Conservation (phyloP, 2,888 invertebrate species). For the Eupithecia insigniata region DNA sequence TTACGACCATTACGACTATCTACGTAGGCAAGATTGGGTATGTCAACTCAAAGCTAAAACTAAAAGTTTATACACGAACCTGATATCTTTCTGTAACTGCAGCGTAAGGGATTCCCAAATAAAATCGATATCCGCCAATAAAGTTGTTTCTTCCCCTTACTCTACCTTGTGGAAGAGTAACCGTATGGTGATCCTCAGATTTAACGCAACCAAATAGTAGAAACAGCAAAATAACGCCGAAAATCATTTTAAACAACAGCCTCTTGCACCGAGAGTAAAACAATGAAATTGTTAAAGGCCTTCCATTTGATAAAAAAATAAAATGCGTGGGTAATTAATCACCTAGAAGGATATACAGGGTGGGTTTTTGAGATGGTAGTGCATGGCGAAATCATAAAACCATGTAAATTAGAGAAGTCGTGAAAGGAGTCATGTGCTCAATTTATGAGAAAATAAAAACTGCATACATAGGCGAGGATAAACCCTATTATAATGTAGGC, state of each 20-base stretch:
- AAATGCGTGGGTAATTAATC: background rate
- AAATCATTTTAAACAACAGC: background rate
- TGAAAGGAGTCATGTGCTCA: too few relatives aligned
- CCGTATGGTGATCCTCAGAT: background rate
- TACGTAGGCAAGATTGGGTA: background rate
- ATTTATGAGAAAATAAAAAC: too few relatives aligned
- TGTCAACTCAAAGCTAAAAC: background rate
- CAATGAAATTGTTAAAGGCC: background rate
- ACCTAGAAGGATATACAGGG: too few relatives aligned
- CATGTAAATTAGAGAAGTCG: too few relatives aligned
- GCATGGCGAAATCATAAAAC: too few relatives aligned
- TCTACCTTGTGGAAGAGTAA: conserved; percentile 22
- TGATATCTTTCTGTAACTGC: conserved; percentile 15
- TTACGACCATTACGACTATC: background rate
- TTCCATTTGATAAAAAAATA: background rate
- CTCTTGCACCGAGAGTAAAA: background rate
- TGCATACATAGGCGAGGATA: too few relatives aligned
- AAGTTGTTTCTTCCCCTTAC: conserved; percentile 16
- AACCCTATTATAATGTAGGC: too few relatives aligned
- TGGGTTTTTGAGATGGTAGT: too few relatives aligned
- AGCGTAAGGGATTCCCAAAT: conserved; percentile 28
- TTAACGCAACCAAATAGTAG: background rate
- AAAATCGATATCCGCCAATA: conserved; percentile 14
- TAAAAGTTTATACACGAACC: conserved; percentile 5
- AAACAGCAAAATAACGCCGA: background rate